Evolutionary conservation across 1,140 invertebrate species (phyloP), one percentile per base, ranked within the genome.

Genomic region (Cylas formicarius): DNA sequence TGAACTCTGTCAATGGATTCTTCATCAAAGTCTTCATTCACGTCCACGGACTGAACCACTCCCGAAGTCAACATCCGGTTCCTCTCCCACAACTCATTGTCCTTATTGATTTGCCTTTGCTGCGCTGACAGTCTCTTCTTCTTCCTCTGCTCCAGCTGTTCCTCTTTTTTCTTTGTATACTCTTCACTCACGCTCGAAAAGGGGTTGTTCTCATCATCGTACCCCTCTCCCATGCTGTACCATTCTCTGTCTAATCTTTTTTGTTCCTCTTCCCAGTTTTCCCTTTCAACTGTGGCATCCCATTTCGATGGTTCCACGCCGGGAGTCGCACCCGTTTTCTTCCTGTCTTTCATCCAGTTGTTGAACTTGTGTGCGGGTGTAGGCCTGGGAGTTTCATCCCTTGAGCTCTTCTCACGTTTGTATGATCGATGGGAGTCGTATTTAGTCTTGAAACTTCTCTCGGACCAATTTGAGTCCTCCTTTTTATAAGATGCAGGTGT

Each of bases 61-160:
- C 92, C 58, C 43, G 90, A 95, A 2, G 92, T 93, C 7, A 98
- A 73, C 89, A 99, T 95, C 49, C 96, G 77, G 72, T 99, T 99
- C 8, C 92, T 80, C 67, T 99, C 97, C 97, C 97, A 99, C 23
- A 96, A 71, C 63, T 98, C 94, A 67, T 97, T 98, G 67, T 99
- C 95, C 65, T 92, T 93, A 66, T 96, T 89, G 65, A 81, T 95
- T 69, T 97, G 93, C 34, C 91, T 74, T 57, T 96, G 86, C 61
- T 94, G 89, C 0, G 92, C 94, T 4, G 91, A 93, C 63, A 97
- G 81, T 29, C 90, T 78, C 62, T 94, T 91, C 47, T 89, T 89
- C 38, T 90, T 83, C 52, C 81, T 81, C 55, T 91, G 85, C 63
- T 94, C 89, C 19, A 95, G 65, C 53, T 95, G 87, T 61, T 89